A percentile compares a stretch with the other conserved stretches of the same genome.
Conservation (phyloP, 2,797 vertebrate species). For the Eidolon dupreanum region DNA sequence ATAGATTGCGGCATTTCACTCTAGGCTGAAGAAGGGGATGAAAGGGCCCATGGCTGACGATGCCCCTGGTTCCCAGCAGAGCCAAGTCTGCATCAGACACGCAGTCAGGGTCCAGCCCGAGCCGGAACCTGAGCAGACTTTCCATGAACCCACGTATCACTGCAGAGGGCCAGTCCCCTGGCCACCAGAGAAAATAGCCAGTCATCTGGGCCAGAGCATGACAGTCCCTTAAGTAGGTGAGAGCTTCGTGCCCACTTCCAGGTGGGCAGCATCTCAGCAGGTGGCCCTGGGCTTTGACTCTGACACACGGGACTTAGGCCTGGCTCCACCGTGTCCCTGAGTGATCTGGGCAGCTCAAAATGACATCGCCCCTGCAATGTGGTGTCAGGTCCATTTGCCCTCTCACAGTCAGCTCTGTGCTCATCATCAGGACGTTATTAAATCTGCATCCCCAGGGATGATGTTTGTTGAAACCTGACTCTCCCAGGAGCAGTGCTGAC, state of each 20-base stretch:
- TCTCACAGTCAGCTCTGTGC: neutral
- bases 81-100: rapidly evolving
- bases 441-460: neutral
- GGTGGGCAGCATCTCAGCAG: neutral
- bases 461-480: neutral
- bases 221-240: neutral
- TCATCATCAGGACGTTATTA: rapidly evolving
- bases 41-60: rapidly evolving
- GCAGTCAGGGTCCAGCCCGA: neutral
- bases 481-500: neutral
- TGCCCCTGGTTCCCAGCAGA: rapidly evolving
- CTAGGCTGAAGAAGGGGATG: neutral
- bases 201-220: rapidly evolving
- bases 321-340: neutral
- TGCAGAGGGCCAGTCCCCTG: rapidly evolving
- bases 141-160: neutral
- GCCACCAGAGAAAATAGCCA: neutral
- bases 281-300: neutral
- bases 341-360: neutral
- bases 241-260: neutral
- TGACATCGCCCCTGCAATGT: rapidly evolving
- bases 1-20: neutral
- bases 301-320: rapidly evolving
- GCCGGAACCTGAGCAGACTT: neutral
- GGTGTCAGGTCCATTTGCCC: too few relatives aligned